Percentiles rank a stretch among this genome's conserved stretches.
These are phyloP conservation scores for Phymastichus coffea DNA, from an alignment of 1,140 invertebrate species.

Conservation along the genomic window DNA sequence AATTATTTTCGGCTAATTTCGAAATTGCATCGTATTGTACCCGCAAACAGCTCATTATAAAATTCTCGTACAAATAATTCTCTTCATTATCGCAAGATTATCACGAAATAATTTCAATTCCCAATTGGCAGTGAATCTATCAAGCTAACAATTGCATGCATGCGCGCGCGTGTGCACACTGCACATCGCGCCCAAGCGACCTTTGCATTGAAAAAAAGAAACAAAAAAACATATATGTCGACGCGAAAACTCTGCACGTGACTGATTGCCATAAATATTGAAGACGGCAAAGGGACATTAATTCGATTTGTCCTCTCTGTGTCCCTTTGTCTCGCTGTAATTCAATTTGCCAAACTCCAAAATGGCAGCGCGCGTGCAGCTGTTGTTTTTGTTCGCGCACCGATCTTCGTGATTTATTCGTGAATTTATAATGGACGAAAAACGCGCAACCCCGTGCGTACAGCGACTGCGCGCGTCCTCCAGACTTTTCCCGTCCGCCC, in stretches of 20 bases:
- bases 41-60: too few species aligned
- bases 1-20: too few species aligned
- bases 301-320: conserved; percentile 18
- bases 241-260: conserved; percentile 8
- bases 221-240: neutral
- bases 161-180: too few species aligned
- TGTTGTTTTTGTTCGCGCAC: neutral
- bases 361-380: conserved; percentile 2
- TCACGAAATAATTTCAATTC: too few species aligned
- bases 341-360: conserved; percentile 20
- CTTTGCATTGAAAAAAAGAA: neutral
- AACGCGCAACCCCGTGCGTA: neutral
- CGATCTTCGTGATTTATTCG: conserved; percentile 22
- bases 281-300: conserved; percentile 24
- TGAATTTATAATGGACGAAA: conserved; percentile 11
- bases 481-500: neutral
- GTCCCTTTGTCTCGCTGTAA: conserved; percentile 16
- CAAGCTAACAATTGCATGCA: too few species aligned
- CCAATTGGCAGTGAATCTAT: too few species aligned
- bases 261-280: conserved; percentile 22
- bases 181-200: neutral
- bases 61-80: too few species aligned
- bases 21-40: too few species aligned
- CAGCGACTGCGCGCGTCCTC: neutral
- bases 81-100: too few species aligned